Conservation (phyloP, 2,888 invertebrate genomes). For the Caenorhabditis japonica region DNA sequence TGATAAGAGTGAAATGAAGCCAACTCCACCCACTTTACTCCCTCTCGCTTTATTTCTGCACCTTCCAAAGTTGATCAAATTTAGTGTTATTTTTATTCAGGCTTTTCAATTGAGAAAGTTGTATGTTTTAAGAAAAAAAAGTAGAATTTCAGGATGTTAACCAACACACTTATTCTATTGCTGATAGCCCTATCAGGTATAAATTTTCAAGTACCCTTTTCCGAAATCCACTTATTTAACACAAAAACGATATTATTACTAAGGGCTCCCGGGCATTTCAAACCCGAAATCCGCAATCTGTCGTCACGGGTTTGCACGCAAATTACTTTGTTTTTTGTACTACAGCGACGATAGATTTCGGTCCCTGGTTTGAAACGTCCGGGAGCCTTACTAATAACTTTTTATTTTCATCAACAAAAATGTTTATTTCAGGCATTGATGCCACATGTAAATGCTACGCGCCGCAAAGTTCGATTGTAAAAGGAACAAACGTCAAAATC, state of each 20-base stretch:
- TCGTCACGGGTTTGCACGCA: no score
- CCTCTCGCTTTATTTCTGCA: no score
- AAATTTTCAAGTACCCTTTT: not conserved
- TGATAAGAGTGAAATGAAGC: no score
- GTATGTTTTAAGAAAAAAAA: not conserved
- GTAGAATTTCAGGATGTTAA: conserved; percentile 34
- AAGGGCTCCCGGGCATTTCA: no score
- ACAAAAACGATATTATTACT: no score
- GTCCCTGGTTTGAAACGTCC: no score
- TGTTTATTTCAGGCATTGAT: conserved; percentile 12
- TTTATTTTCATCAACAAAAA: not conserved
- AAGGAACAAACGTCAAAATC: conserved; percentile 5
- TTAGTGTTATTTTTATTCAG: not conserved
- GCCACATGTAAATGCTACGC: conserved; percentile 23
- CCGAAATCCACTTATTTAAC: not conserved
- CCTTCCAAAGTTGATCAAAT: no score
- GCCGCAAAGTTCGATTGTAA: not conserved
- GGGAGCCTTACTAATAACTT: no score
- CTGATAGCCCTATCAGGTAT: conserved; percentile 28
- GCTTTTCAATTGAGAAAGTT: not conserved
- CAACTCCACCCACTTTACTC: no score
- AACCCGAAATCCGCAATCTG: no score
- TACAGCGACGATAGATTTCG: no score
- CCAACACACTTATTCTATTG: conserved; percentile 12
- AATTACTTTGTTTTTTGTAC: no score